Conservation (phyloP, 2,113 vertebrate genomes). For the Eupsittula cactorum region DNA sequence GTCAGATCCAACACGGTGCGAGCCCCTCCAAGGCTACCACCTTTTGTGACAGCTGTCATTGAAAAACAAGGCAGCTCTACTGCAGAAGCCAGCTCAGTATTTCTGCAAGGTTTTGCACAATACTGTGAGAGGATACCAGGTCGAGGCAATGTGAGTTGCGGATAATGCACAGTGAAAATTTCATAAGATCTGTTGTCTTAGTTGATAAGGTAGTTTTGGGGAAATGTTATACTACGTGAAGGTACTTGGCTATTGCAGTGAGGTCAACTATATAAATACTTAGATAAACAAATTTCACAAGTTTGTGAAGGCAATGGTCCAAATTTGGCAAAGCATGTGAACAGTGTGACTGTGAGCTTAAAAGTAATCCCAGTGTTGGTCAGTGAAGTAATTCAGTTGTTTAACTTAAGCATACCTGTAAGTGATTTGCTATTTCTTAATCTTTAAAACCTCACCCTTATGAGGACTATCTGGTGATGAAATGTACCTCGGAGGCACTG, state of each 20-base stretch:
- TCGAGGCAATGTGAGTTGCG: background rate
- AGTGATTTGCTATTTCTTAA: background rate
- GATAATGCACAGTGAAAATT: background rate
- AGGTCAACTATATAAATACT: background rate
- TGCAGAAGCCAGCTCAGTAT: background rate
- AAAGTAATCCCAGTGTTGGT: background rate
- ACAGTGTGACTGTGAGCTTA: background rate
- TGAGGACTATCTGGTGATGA: background rate
- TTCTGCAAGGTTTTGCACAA: background rate
- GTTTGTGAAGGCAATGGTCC: background rate
- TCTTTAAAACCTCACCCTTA: background rate
- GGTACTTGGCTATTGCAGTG: background rate
- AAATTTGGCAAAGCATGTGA: background rate
- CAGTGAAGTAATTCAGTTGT: background rate
- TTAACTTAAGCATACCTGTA: background rate
- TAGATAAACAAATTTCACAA: background rate
- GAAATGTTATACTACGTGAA: background rate
- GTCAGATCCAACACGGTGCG: accelerated
- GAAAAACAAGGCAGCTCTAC: background rate
- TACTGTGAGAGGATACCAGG: background rate
- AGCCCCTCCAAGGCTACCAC: background rate
- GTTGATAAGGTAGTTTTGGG: background rate
- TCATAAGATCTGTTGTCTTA: background rate
- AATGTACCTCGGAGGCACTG: background rate
- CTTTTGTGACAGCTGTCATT: background rate